Evolutionary conservation across 1,140 invertebrate species (phyloP).

Genomic region (Sycobia sp.): DNA sequence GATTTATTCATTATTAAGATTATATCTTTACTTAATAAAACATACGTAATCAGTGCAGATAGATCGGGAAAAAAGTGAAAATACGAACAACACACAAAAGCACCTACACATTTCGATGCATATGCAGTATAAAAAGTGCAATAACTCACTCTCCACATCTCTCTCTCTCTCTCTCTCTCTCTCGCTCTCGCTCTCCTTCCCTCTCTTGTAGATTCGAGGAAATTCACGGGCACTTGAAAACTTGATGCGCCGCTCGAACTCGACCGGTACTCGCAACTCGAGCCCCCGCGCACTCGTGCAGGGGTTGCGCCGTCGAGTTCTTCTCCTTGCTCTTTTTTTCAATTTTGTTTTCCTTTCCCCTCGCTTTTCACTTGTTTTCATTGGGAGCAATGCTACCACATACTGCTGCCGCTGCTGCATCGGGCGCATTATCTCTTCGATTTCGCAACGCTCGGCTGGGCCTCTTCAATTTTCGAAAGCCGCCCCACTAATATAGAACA

Average conservation of each 20-base stretch:
- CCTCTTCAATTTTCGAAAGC: conserved; percentile 16
- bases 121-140: too few relatives aligned
- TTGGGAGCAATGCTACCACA: background rate
- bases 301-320: background rate
- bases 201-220: too few relatives aligned
- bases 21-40: too few relatives aligned
- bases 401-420: too few relatives aligned
- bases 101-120: too few relatives aligned
- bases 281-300: background rate
- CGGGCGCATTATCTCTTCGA: conserved; percentile 8
- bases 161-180: too few relatives aligned
- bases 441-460: background rate
- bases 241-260: conserved; percentile 4
- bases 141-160: too few relatives aligned
- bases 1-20: too few relatives aligned
- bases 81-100: too few relatives aligned
- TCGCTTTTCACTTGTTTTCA: background rate
- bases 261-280: conserved; percentile 1
- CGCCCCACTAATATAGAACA: background rate
- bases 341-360: background rate
- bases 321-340: background rate
- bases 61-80: too few relatives aligned
- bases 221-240: conserved; percentile 15
- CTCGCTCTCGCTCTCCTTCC: too few relatives aligned
- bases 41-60: too few relatives aligned